Evolutionary conservation across 2,888 invertebrate genomes (phyloP), one percentile per base, ranked within the genome.

Genomic region (Choreutis nemorana): DNA sequence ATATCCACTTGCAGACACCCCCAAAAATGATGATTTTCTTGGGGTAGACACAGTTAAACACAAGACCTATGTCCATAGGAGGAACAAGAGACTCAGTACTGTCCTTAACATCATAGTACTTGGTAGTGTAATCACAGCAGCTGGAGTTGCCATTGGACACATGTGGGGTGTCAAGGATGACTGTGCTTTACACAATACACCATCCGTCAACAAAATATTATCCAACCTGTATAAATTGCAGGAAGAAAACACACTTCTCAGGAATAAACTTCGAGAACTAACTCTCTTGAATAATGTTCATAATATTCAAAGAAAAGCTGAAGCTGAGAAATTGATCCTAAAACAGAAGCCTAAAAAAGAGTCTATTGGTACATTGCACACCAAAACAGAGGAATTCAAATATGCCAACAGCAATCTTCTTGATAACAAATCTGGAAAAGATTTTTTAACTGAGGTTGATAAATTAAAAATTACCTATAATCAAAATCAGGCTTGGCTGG

Each of bases 91-190:
- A 41, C 52, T 80, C 10, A 77, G 78, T 32, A 70, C 67, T 29
- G 62, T 80, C 15, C 60, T 80, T 5, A 78, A 80, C 31, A 64
- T 78, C 21, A 67, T 80, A 26, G 65, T 80, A 42, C 45, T 80
- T 23, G 79, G 77, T 14, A 78, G 78, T 53, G 66, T 80, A 10
- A 72, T 80, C 31, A 78, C 75, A 14, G 77, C 79, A 10, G 72
- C 71, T 14, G 78, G 79, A 10, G 66, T 80, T 12, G 80, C 80
- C 20, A 63, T 80, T 23, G 80, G 80, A 2, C 78, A 80, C 39
- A 72, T 78, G 62, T 80, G 80, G 80, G 79, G 78, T 25, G 73
- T 63, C 14, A 67, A 57, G 41, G 64, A 77, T 43, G 78, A 79
- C 33, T 79, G 80, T 40, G 43, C 55, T 11, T 37, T 62, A 32